Base-by-base conservation (phyloP, 2,797 vertebrate species). In the Podarcis siculus region DNA sequence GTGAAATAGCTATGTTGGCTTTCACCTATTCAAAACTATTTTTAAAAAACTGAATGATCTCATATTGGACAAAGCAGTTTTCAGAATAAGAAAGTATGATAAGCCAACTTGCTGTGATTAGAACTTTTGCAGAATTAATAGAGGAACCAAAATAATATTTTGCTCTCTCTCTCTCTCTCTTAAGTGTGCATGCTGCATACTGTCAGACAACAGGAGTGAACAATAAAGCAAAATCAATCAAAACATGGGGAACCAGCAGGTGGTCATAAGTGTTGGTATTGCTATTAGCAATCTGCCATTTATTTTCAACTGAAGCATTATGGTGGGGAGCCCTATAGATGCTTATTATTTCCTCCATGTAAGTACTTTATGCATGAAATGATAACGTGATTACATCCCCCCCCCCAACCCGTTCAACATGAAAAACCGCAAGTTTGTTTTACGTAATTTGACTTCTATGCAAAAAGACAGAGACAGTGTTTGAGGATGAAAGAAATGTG, bases 341-440 rank as follows among this genome's bases (percentile, higher is more conserved):
- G n/a, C 10, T 82, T 81, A 86, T 86, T 9, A 1, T 19, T 3
- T 86, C 82, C 72, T 35, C 69, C 0, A 39, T 25, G 58, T 45
- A 90, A 87, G 37, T 49, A 1, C 0, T 0, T 66, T 67, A 90
- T 86, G 64, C 61, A 71, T 71, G 35, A 71, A 69, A 37, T 58
- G 27, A 13, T 32, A 37, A 83, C 39, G 81, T 77, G 12, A 88
- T 78, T 61, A 76, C 27, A 83, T 42, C 17, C 30, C 77, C 17
- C 30, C 77, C 69, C 55, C 21, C 21, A 15, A 55, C 35, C 67
- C 12, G n/a, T 69, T 80, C 78, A 87, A 82, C 87, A 69, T 82
- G 75, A n/a, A 79, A 86, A 93, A 35, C 19, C 37, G 21, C 75
- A 2, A 1, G n/a, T 58, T 58, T 87, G 9, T 80, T 93, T 91